Evolutionary conservation across 2,113 vertebrate genomes (phyloP).

Genomic region (Chloebia gouldiae): DNA sequence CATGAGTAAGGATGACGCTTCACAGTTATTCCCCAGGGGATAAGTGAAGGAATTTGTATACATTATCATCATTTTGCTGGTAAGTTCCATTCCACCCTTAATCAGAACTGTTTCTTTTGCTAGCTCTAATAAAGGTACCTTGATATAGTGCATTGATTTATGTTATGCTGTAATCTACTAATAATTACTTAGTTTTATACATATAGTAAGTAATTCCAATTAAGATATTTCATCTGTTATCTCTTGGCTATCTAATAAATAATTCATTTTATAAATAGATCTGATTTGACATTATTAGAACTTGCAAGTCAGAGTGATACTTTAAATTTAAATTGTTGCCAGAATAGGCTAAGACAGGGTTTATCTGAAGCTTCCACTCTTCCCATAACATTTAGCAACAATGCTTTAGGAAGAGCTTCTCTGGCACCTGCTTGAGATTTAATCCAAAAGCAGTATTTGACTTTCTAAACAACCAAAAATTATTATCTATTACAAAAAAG

Average conservation of each 20-base stretch:
- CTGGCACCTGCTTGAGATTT: background rate
- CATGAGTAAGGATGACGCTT: background rate
- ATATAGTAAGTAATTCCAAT: background rate
- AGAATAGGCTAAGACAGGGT: background rate
- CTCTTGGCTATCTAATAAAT: background rate
- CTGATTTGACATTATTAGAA: background rate
- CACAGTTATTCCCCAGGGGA: accelerated
- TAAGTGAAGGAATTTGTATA: background rate
- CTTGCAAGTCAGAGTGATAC: background rate
- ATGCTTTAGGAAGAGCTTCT: background rate
- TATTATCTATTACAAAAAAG: background rate
- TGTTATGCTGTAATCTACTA: background rate
- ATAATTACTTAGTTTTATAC: background rate
- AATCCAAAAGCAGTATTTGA: background rate
- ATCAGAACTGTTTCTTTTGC: background rate
- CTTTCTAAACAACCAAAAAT: background rate
- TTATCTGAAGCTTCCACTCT: background rate
- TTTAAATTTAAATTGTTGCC: background rate
- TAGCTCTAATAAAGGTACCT: background rate
- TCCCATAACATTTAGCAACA: background rate
- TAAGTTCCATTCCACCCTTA: background rate
- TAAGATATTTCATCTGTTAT: background rate
- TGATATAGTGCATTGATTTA: background rate
- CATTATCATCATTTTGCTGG: background rate
- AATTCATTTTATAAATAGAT: background rate